These are phyloP conservation scores for Caenorhabditis virilis DNA, from an alignment of 2,888 invertebrate species.

Conservation along the genomic window DNA sequence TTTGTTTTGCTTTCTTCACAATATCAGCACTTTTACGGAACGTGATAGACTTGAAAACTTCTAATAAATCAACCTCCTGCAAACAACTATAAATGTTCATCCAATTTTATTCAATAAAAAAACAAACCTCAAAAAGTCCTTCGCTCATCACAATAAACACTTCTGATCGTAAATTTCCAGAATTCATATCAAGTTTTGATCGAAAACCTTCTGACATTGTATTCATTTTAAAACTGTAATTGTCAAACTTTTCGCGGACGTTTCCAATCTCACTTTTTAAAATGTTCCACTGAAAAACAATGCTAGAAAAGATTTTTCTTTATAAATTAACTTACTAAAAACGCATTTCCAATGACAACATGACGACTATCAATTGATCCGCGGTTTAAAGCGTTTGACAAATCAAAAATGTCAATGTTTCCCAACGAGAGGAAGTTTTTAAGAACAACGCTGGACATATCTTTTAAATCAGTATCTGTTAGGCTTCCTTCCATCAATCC, in stretches of 20 bases:
- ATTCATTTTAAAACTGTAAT: conserved; percentile 23
- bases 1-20: conserved; percentile 13
- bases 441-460: conserved; percentile 3
- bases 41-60: conserved; percentile 6
- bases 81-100: no score
- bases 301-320: conserved; percentile 2
- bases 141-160: neutral
- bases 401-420: conserved; percentile 14
- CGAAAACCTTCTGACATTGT: neutral
- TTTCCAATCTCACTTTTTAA: conserved; percentile 19
- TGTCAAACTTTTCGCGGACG: conserved; percentile 31
- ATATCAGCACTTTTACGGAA: conserved; percentile 24
- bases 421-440: conserved; percentile 8
- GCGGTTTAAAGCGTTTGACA: conserved; percentile 13
- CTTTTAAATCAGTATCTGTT: neutral
- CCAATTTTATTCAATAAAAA: no score
- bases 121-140: neutral
- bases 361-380: conserved; percentile 20
- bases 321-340: conserved; percentile 11
- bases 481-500: conserved; percentile 3
- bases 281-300: conserved; percentile 32
- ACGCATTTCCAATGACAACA: conserved; percentile 28
- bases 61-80: conserved; percentile 7
- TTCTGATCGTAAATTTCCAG: conserved; percentile 3
- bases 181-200: conserved; percentile 5